These are phyloP conservation scores for Xyrichtys novacula DNA, from an alignment of 2,797 vertebrate genomes.

Conservation along the genomic window DNA sequence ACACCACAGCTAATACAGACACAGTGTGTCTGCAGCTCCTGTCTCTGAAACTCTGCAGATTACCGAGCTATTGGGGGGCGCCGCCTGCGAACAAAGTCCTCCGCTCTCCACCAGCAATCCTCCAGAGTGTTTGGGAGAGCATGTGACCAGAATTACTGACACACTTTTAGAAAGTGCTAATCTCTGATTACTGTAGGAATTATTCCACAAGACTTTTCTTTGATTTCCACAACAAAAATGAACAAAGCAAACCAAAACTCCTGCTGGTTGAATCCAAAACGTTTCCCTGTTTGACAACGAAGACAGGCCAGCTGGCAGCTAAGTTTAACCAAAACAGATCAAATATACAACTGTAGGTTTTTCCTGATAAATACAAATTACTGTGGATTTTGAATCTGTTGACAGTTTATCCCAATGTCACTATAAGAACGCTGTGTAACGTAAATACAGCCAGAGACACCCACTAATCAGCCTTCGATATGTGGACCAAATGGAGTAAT, in stretches of 20 bases:
- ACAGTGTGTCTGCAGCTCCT: conserved; percentile 19
- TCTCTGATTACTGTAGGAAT: conserved; percentile 63
- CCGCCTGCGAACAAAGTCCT: conserved; percentile 69
- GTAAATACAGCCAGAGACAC: neutral
- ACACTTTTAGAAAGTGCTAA: conserved; percentile 72
- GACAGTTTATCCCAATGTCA: neutral
- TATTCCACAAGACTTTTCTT: conserved; percentile 49
- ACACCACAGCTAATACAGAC: conserved; percentile 46
- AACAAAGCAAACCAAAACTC: neutral
- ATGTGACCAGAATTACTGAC: conserved; percentile 78
- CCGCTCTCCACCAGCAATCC: conserved; percentile 57
- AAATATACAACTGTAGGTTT: neutral
- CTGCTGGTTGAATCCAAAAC: neutral
- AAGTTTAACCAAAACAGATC: conserved; percentile 1
- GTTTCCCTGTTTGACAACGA: conserved; percentile 5
- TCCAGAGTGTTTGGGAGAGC: conserved; percentile 63
- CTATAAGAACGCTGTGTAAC: neutral
- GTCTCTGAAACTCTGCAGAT: conserved; percentile 53
- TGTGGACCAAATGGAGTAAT: neutral
- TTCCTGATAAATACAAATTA: neutral
- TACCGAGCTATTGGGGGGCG: conserved; percentile 39
- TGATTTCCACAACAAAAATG: conserved; percentile 21
- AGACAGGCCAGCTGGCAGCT: neutral
- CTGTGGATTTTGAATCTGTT: conserved; percentile 1
- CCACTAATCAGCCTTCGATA: neutral